phyloP scores from a whole-genome alignment of 2,797 vertebrate species.

The Mus minutoides region DNA sequence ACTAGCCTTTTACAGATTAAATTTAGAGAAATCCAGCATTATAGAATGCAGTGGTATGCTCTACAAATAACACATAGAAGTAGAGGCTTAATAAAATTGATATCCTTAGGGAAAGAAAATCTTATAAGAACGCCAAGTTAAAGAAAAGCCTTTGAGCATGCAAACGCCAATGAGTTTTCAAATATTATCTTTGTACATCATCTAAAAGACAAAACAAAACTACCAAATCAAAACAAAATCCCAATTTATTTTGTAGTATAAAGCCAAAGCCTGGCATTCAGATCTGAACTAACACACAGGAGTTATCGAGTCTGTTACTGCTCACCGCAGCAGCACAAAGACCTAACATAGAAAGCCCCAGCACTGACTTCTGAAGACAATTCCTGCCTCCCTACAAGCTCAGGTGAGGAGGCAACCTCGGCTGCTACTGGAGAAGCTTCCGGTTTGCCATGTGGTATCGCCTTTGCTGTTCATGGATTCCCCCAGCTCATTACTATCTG shows the following conservation, averaged over 20 bases:
- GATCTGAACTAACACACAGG: not conserved
- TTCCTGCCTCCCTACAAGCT: not conserved
- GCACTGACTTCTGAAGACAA: not conserved
- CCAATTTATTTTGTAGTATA: conserved; percentile 11
- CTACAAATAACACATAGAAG: conserved; percentile 37
- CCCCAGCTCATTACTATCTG: conserved; percentile 66
- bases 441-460: not conserved
- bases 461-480: conserved; percentile 44
- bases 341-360: not conserved
- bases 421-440: conserved; percentile 5
- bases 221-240: conserved; percentile 54
- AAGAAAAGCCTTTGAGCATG: conserved; percentile 61
- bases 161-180: conserved; percentile 64
- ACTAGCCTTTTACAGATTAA: not conserved
- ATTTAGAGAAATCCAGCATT: conserved; percentile 34
- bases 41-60: conserved; percentile 32
- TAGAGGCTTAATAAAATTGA: conserved; percentile 54
- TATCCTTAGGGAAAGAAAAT: conserved; percentile 61
- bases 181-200: conserved; percentile 55
- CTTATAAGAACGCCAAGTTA: conserved; percentile 57
- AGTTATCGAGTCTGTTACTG: not conserved
- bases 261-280: not conserved
- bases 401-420: not conserved
- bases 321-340: conserved; percentile 48
- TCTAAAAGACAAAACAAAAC: conserved; percentile 48